phyloP scores from a whole-genome alignment of 30 jellyfish, hydroid and myxozoan genomes.

The Rhopilema esculentum region DNA sequence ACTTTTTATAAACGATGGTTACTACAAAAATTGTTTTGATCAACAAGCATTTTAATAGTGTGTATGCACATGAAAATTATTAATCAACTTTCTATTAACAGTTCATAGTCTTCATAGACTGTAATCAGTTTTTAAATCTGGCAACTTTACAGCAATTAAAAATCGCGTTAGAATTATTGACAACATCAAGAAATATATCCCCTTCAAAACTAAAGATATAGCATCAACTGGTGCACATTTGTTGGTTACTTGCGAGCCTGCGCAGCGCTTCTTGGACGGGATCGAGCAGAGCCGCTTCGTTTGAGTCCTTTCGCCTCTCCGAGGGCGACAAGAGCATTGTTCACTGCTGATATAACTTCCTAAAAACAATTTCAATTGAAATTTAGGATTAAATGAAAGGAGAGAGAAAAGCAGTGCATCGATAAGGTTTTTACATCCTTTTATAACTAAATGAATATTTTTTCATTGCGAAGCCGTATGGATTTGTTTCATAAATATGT shows the following conservation, averaged over 20 bases:
- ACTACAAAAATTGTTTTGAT: neutral
- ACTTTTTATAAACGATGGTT: neutral
- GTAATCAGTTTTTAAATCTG: neutral
- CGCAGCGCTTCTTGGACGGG: slow-evolving; percentile 95
- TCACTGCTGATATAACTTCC: slow-evolving; percentile 80
- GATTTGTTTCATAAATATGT: no score
- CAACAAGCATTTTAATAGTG: neutral
- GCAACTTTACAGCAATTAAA: neutral
- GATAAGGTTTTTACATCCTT: no score
- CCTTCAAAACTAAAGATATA: neutral
- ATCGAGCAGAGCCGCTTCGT: slow-evolving; percentile 84
- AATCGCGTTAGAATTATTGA: neutral
- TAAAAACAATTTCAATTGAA: neutral
- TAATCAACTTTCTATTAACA: no score
- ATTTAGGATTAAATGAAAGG: neutral
- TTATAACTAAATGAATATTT: no score
- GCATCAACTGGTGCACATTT: neutral
- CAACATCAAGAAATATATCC: neutral
- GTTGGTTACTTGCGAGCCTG: slow-evolving; percentile 54
- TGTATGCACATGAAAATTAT: neutral
- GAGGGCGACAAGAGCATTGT: slow-evolving; percentile 84
- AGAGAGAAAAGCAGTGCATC: no score
- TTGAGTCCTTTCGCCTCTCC: slow-evolving; percentile 75
- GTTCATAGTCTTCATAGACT: neutral
- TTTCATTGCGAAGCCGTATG: no score